A percentile compares a stretch with the other conserved stretches of the same genome.
Evolutionary conservation across 2,888 invertebrate genomes (phyloP).

Genomic region (Amphipoea oculea): DNA sequence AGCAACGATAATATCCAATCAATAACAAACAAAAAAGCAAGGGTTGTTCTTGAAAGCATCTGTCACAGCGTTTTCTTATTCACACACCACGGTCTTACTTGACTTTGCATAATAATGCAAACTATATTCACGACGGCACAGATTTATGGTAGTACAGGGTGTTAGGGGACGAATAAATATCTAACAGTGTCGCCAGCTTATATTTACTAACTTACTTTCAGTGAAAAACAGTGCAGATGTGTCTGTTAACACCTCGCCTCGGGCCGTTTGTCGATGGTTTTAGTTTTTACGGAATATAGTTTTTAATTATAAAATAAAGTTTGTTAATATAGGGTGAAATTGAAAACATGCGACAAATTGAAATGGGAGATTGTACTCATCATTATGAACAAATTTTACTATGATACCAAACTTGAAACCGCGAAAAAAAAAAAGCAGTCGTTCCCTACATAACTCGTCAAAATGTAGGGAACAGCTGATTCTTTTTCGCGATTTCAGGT

Average conservation of each 20-base stretch:
- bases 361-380: too few species aligned
- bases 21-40: constrained; percentile 48
- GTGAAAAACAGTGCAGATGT: constrained; percentile 55
- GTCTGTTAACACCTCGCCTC: constrained; percentile 31
- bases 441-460: too few species aligned
- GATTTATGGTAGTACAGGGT: constrained; percentile 78
- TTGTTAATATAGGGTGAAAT: neutral
- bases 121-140: constrained; percentile 83
- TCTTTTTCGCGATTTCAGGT: too few species aligned
- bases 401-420: too few species aligned
- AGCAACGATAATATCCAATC: constrained; percentile 37
- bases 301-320: neutral
- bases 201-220: constrained; percentile 69
- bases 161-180: constrained; percentile 82
- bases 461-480: too few species aligned
- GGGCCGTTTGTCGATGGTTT: constrained; percentile 17
- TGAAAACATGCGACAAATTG: too few species aligned
- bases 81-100: constrained; percentile 77
- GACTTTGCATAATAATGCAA: constrained; percentile 86
- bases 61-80: constrained; percentile 69
- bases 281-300: neutral
- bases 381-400: too few species aligned
- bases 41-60: constrained; percentile 67
- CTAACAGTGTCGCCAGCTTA: constrained; percentile 70
- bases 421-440: too few species aligned